Evolutionary conservation across 2,113 vertebrate genomes (phyloP).

Genomic region (Alligator sinensis): DNA sequence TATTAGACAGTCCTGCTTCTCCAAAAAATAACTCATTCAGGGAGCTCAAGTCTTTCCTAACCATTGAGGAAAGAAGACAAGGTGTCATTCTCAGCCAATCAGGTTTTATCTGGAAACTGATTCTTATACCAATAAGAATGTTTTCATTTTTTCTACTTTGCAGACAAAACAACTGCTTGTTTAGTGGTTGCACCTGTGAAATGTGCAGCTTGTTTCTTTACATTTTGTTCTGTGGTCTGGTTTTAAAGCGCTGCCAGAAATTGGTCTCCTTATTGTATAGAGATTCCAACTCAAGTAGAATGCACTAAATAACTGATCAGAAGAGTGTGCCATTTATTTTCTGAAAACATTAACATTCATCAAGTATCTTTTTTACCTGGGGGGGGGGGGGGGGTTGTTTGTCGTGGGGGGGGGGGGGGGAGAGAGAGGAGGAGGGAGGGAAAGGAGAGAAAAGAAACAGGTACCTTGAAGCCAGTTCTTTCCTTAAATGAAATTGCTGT

Average conservation of each 20-base stretch:
- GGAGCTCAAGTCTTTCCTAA: neutral
- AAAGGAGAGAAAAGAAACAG: neutral
- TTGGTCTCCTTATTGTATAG: too few species aligned
- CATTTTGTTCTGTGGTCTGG: neutral
- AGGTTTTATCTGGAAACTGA: neutral
- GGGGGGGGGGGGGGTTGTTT: neutral
- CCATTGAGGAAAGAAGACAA: rapidly evolving
- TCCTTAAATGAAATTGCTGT: conserved; percentile 82
- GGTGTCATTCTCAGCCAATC: rapidly evolving
- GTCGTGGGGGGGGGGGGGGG: too few species aligned
- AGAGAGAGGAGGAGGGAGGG: too few species aligned
- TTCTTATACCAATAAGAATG: neutral
- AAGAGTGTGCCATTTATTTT: neutral
- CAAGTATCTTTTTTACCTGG: neutral
- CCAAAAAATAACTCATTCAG: neutral
- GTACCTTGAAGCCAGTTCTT: conserved; percentile 85
- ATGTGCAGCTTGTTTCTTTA: neutral
- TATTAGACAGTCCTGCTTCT: neutral
- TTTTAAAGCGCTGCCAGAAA: neutral
- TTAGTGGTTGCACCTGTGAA: neutral
- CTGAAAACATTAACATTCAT: neutral
- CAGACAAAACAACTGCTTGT: neutral
- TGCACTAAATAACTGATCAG: too few species aligned
- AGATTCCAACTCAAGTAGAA: too few species aligned
- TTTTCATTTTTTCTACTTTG: neutral